Evolutionary conservation across 2,888 invertebrate genomes (phyloP), one percentile per base, ranked within the genome.

Genomic region (Lottia gigantea): DNA sequence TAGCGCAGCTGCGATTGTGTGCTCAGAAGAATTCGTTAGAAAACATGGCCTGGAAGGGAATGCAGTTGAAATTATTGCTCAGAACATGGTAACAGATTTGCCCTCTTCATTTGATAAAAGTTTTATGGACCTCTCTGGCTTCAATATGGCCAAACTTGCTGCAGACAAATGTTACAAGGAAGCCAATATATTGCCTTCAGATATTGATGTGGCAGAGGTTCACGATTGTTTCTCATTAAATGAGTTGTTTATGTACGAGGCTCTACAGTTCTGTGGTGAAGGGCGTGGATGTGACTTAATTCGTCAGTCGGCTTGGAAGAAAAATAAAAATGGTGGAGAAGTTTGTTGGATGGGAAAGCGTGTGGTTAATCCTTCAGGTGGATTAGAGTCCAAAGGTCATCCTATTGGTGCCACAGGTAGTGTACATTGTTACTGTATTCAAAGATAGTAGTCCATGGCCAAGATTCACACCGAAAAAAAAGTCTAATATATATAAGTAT

Each of bases 181-280:
- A 26, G 73, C 79, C 64, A 75, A 77, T 14, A 66, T 82, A 8
- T 70, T 76, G 8, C 71, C 82, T 4, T 64, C 71, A 7, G 79
- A 82, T 74, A 80, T 86, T 6, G 80, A 83, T 80, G 82, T 85
- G 15, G 31, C 68, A 0, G 74, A 62, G 93, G 93, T 68, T 90
- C 99, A 99, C 82, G 99, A 99, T 88, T 99, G 99, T 89, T 99
- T 99, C 88, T 96, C 98, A 4, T 94, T 95, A 11, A 99, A 99
- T 88, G 99, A 99, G 88, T 89, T 99, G 78, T 94, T 99, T 70
- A 97, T 97, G 0, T 99, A 99, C 83, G 98, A 99, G 90, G 98
- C 97, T 0, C 91, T 99, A 31, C 80, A 81, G 47, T 74, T 85
- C n/a, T 79, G 80, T 2, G 73, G 74, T 14, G 80, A 81, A 55